phyloP scores from a whole-genome alignment of 2,797 vertebrate genomes.

The Cossypha caffra region DNA sequence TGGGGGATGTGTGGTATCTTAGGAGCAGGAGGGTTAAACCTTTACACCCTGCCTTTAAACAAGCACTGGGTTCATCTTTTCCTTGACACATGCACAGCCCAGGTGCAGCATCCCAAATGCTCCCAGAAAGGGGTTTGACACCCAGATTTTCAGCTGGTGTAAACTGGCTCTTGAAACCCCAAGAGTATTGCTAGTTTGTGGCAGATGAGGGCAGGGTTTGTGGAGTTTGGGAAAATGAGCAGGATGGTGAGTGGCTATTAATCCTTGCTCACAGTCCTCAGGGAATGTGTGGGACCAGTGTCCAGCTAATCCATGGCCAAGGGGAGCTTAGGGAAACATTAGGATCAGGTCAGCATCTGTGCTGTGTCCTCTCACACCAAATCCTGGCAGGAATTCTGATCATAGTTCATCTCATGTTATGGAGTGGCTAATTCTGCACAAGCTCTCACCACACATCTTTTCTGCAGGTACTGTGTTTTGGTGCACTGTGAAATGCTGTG shows the following conservation, averaged over 20 bases:
- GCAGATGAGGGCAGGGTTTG: background rate
- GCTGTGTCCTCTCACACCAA: background rate
- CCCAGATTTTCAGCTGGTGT: background rate
- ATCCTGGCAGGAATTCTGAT: background rate
- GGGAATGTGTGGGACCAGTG: background rate
- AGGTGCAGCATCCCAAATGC: background rate
- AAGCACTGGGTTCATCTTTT: background rate
- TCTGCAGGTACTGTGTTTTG: background rate
- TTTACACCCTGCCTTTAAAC: background rate
- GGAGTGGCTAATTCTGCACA: background rate
- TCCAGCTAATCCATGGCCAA: background rate
- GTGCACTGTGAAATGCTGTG: background rate
- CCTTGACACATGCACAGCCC: rapidly evolving
- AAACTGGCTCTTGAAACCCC: background rate
- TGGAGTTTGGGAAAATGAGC: background rate
- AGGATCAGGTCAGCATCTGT: background rate
- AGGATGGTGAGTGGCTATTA: background rate
- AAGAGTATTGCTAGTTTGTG: background rate
- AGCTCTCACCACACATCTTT: background rate
- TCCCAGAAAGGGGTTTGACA: background rate
- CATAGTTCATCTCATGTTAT: background rate
- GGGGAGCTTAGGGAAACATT: background rate
- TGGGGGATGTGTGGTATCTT: background rate
- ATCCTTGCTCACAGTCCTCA: background rate
- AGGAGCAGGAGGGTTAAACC: background rate